A percentile compares a stretch with the other conserved stretches of the same genome.
These are phyloP conservation scores for Rousettus madagascariensis DNA, from an alignment of 2,797 vertebrate genomes.

Conservation along the genomic window DNA sequence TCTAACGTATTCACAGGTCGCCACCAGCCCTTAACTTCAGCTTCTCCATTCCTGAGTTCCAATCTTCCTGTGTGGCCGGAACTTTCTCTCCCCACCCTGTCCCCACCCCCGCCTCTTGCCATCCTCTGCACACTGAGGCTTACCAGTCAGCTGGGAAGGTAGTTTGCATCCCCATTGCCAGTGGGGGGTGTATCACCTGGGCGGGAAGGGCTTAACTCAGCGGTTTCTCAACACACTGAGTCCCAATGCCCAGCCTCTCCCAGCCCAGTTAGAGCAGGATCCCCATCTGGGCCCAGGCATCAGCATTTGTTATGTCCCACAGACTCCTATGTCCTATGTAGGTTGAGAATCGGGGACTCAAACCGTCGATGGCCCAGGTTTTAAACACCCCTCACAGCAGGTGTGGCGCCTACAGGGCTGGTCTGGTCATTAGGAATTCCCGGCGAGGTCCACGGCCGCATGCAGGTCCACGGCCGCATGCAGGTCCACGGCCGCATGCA, in stretches of 20 bases:
- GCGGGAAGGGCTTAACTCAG: neutral
- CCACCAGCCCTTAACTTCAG: too few species aligned
- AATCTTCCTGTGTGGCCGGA: neutral
- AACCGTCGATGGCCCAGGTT: neutral
- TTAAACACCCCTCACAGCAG: neutral
- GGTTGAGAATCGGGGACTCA: neutral
- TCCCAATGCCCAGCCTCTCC: neutral
- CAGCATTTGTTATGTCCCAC: neutral
- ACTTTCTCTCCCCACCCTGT: neutral
- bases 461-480: too few species aligned
- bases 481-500: neutral
- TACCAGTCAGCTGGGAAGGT: neutral
- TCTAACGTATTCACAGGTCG: too few species aligned
- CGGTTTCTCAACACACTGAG: neutral
- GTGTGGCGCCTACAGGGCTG: neutral
- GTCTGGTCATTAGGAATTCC: neutral
- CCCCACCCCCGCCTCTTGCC: too few species aligned
- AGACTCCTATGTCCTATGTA: neutral
- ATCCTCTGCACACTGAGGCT: neutral
- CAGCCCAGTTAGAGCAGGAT: neutral
- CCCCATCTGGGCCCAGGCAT: neutral
- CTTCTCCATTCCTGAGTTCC: neutral
- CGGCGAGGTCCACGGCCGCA: too few species aligned
- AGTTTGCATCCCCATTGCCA: neutral
- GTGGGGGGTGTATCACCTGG: neutral